Evolutionary conservation across 2,888 invertebrate genomes (phyloP).

Genomic region (Cryptus armator): DNA sequence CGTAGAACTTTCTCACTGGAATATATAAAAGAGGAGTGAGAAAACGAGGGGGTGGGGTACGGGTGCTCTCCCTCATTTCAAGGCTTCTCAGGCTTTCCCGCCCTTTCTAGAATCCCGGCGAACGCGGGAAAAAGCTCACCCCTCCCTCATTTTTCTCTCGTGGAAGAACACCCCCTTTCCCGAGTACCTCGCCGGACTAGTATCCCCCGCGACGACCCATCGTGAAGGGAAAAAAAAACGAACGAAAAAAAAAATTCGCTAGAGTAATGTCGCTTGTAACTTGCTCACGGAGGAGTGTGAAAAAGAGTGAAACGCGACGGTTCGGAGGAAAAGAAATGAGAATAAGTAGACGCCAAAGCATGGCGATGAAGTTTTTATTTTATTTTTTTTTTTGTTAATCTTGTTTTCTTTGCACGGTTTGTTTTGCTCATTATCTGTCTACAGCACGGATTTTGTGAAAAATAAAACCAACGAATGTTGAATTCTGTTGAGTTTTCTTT

Average conservation of each 20-base stretch:
- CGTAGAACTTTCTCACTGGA: slow-evolving; percentile 42
- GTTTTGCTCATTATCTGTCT: slow-evolving; percentile 74
- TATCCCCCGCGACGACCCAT: slow-evolving; percentile 15
- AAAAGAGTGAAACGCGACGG: slow-evolving; percentile 18
- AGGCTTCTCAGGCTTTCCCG: slow-evolving; percentile 49
- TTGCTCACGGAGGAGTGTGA: slow-evolving; percentile 40
- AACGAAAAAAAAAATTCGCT: slow-evolving; percentile 54
- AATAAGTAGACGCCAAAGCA: slow-evolving; percentile 48
- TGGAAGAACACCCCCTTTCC: slow-evolving; percentile 27
- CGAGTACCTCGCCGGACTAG: slow-evolving; percentile 24
- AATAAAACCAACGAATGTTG: not conserved
- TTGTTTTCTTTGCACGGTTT: slow-evolving; percentile 68
- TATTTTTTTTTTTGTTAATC: slow-evolving; percentile 54
- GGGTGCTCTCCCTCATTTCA: slow-evolving; percentile 49
- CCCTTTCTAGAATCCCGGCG: slow-evolving; percentile 60
- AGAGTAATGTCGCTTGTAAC: slow-evolving; percentile 40
- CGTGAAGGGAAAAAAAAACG: slow-evolving; percentile 44
- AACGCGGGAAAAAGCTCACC: slow-evolving; percentile 77
- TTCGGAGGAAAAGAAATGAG: slow-evolving; percentile 33
- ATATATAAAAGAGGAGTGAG: not conserved
- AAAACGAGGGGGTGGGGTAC: not conserved
- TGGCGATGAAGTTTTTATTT: slow-evolving; percentile 56
- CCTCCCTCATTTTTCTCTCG: slow-evolving; percentile 71
- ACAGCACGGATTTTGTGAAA: slow-evolving; percentile 16
- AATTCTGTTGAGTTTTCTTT: not conserved